phyloP scores from a whole-genome alignment of 2,797 vertebrate species.

The Trichosurus vulpecula region DNA sequence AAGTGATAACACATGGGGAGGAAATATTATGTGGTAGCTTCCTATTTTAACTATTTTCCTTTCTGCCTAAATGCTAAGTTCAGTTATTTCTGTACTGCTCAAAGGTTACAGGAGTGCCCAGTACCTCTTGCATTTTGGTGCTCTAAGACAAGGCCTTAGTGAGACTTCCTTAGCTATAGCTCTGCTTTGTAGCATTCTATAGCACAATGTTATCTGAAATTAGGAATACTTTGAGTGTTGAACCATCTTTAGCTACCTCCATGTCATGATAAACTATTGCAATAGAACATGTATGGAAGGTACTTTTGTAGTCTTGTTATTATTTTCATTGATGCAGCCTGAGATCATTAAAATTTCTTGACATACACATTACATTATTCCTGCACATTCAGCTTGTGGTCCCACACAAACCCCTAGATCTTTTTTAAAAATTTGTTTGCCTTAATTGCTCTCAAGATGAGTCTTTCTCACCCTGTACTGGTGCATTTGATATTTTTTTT shows the following conservation, averaged over 20 bases:
- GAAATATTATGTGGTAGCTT: not conserved
- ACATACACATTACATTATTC: not conserved
- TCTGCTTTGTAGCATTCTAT: not conserved
- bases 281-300: not conserved
- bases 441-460: not conserved
- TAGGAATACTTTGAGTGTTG: not conserved
- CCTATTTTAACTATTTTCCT: not conserved
- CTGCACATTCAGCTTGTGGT: not conserved
- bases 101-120: not conserved
- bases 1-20: not conserved
- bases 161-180: not conserved
- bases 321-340: not conserved
- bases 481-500: not conserved
- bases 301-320: not conserved
- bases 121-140: not conserved
- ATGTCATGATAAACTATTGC: not conserved
- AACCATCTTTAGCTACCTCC: not conserved
- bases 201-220: not conserved
- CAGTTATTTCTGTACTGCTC: not conserved
- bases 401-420: not conserved
- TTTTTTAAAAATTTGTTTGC: not conserved
- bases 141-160: not conserved
- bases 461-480: not conserved
- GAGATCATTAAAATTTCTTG: not conserved
- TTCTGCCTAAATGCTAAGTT: not conserved